Percentiles rank a stretch among this genome's conserved stretches.
Conservation (phyloP, 2,113 vertebrate genomes). For the Balaeniceps rex region DNA sequence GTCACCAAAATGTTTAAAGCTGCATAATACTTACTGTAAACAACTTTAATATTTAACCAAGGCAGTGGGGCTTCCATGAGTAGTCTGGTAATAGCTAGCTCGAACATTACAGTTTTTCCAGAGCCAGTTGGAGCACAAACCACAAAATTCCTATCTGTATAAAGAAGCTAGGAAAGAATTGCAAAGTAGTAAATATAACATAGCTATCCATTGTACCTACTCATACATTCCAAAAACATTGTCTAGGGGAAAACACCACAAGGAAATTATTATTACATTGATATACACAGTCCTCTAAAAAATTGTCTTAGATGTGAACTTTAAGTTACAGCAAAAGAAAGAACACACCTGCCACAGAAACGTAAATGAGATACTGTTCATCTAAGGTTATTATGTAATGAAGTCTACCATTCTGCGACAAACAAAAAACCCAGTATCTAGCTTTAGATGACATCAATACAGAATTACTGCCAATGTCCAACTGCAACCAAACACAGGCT, state of each 20-base stretch:
- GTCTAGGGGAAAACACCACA: neutral
- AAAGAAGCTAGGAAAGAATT: slow-evolving; percentile 86
- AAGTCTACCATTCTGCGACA: neutral
- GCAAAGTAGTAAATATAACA: neutral
- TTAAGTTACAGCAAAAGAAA: neutral
- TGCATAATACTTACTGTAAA: slow-evolving; percentile 85
- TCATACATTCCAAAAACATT: neutral
- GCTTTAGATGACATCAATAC: neutral
- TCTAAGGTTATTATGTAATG: neutral
- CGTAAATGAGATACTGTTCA: neutral
- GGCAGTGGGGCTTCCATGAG: slow-evolving; percentile 89
- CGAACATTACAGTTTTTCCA: slow-evolving; percentile 95
- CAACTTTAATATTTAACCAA: slow-evolving; percentile 92
- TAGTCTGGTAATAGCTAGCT: slow-evolving; percentile 91
- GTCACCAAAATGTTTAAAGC: neutral
- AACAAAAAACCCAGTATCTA: neutral
- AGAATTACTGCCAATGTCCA: neutral
- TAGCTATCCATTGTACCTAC: neutral
- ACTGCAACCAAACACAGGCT: neutral
- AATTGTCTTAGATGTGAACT: neutral
- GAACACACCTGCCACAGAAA: neutral
- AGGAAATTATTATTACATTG: neutral
- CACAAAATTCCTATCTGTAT: slow-evolving; percentile 92
- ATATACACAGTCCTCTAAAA: neutral
- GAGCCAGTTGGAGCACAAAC: slow-evolving; percentile 95